Base-by-base conservation (phyloP, 1,140 invertebrate genomes). In the Zaprionus africanus region DNA sequence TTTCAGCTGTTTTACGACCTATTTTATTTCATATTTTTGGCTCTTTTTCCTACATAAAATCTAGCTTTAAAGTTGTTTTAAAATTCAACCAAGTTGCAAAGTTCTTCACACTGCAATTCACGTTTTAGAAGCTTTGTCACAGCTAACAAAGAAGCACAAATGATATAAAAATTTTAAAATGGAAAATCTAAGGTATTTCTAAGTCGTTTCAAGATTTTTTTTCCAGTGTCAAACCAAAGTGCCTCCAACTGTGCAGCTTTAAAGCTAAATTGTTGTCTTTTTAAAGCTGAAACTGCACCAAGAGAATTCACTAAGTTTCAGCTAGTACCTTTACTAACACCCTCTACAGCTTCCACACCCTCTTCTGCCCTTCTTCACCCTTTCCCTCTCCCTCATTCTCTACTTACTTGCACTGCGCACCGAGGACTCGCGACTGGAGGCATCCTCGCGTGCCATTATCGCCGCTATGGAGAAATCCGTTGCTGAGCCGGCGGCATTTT, bases 391-490 rank as follows among this genome's bases (percentile, higher is more conserved):
- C 7, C 34, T 36, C 24, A 57, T 2, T 28, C 13, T 67, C 4
- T 59, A 92, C 91, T 93, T 88, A 93, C 92, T 93, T 82, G 91
- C 86, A 84, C 92, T 93, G 71, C 92, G 85, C 31, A 93, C 84
- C n/a, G 91, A 90, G 67, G 92, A 92, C 92, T 93, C 94, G 85
- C 93, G 94, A 94, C 87, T 95, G 93, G 61, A 94, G 93, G 81
- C 94, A 94, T 92, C 95, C 95, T 92, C 91, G 65, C 96, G 94
- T 61, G 96, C 96, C 97, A 98, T 98, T 87, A 98, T 98, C 53
- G 97, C 97, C 31, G 97, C 97, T 88, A 98, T 98, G 72, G 97
- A 98, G 94, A 98, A 98, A 93, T 98, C 97, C 79, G 97, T 98
- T 78, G 97, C 97, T 11, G 91, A 92, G 82, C 91, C 91, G 91